Base-by-base conservation (phyloP, 2,113 vertebrate species). In the Forbesichthys agassizii region DNA sequence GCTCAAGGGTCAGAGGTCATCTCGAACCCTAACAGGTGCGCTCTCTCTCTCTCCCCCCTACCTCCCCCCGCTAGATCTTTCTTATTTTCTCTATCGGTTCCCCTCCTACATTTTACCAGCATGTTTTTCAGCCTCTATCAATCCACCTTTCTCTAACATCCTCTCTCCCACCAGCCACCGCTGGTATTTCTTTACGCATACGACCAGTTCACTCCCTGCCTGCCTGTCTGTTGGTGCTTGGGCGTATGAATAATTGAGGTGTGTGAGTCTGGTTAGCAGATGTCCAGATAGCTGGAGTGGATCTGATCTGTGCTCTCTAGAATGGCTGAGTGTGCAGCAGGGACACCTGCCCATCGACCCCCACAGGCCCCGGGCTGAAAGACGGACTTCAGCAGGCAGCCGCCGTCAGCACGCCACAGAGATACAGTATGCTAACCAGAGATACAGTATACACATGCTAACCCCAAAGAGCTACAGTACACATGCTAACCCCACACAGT, bases 221-320 rank as follows among this genome's bases (percentile, higher is more conserved):
- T 20, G 20, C 74, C 80, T 69, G 67, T 77, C 49, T 64, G 68
- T 79, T 67, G 75, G 74, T 78, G 68, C 67, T 13, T 59, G 12
- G 62, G 61, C 3, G 9, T 74, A 88, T 91, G 82, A 91, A 91
- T 90, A 89, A 90, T 91, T 88, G 80, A 91, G 75, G 72, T 74
- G 81, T 84, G 86, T 80, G 80, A 88, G 78, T 83, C 71, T 81
- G 84, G 76, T 85, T 86, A 86, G 84, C 90, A 91, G 89, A 91
- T 91, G 89, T 86, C 64, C 64, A 79, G 85, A 86, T 82, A 75
- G 82, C 79, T 33, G 61, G 78, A 80, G 69, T 75, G 74, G 85
- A 85, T 85, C 83, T 68, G 13, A 74, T 79, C 75, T 48, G 54
- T 60, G 83, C 81, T 86, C 81, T 84, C 86, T 73, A 76, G 75